These are phyloP conservation scores for Polypedilum pembai DNA, from an alignment of 1,140 invertebrate species.

Conservation along the genomic window DNA sequence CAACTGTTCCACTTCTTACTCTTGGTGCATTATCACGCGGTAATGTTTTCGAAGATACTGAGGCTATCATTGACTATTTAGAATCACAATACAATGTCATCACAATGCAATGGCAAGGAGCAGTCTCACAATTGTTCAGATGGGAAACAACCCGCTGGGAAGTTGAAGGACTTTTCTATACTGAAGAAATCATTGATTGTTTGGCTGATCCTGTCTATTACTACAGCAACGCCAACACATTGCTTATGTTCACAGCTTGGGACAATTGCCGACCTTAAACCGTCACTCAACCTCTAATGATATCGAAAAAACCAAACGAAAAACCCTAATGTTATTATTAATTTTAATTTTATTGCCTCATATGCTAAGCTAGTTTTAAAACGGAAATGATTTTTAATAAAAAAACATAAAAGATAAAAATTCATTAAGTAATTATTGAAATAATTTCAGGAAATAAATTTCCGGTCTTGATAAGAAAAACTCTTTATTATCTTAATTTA, in stretches of 20 bases:
- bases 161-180: neutral
- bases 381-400: neutral
- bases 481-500: too few species aligned
- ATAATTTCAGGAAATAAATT: too few species aligned
- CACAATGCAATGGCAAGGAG: neutral
- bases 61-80: neutral
- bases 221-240: neutral
- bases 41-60: neutral
- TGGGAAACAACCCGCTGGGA: neutral
- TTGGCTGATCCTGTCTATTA: neutral
- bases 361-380: neutral
- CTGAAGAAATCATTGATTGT: neutral
- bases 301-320: too few species aligned
- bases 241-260: neutral
- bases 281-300: too few species aligned
- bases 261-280: neutral
- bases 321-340: too few species aligned
- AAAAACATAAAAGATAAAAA: too few species aligned
- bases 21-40: neutral
- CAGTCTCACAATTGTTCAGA: conserved; percentile 6
- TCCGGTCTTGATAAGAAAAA: too few species aligned
- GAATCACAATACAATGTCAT: neutral
- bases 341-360: too few species aligned
- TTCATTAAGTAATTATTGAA: too few species aligned
- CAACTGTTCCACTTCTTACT: neutral